phyloP scores from a whole-genome alignment of 2,797 vertebrate species.

The Chrosomus eos region DNA sequence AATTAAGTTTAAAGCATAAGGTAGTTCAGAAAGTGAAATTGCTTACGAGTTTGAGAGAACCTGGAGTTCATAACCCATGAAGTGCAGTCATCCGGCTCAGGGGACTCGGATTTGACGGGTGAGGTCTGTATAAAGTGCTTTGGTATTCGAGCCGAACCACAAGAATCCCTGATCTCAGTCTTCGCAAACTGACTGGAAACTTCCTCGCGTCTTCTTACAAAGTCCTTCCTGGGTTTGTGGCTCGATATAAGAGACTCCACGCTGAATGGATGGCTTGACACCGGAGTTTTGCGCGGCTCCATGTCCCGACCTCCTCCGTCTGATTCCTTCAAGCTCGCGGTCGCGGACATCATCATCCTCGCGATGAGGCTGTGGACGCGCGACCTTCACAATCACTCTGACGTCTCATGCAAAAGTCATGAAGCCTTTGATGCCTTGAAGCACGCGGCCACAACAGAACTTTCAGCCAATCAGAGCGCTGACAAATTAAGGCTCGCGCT shows the following conservation, averaged over 20 bases:
- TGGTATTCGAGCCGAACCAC: constrained; percentile 54
- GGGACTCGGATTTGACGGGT: constrained; percentile 75
- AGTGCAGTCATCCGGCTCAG: constrained; percentile 73
- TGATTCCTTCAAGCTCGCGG: constrained; percentile 64
- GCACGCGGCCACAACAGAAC: constrained; percentile 29
- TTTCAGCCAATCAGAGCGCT: constrained; percentile 70
- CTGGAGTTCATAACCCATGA: constrained; percentile 65
- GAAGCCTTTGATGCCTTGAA: constrained; percentile 21
- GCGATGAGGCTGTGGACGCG: not conserved
- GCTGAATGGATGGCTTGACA: constrained; percentile 75
- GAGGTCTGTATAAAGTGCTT: constrained; percentile 64
- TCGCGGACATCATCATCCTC: constrained; percentile 33
- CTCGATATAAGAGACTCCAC: constrained; percentile 80
- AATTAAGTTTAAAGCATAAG: not conserved
- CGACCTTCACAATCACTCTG: constrained; percentile 35
- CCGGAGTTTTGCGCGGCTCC: constrained; percentile 58
- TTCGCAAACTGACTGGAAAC: constrained; percentile 37
- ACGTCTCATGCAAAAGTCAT: constrained; percentile 5
- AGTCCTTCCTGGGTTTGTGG: constrained; percentile 56
- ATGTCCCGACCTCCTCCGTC: constrained; percentile 48
- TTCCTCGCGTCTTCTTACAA: constrained; percentile 50
- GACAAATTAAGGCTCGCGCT: constrained; percentile 50
- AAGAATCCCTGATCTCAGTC: constrained; percentile 60
- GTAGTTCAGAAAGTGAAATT: not conserved
- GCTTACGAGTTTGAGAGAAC: constrained; percentile 72